phyloP scores from a whole-genome alignment of 2,113 vertebrate genomes.

The Illadopsis cleaveri region DNA sequence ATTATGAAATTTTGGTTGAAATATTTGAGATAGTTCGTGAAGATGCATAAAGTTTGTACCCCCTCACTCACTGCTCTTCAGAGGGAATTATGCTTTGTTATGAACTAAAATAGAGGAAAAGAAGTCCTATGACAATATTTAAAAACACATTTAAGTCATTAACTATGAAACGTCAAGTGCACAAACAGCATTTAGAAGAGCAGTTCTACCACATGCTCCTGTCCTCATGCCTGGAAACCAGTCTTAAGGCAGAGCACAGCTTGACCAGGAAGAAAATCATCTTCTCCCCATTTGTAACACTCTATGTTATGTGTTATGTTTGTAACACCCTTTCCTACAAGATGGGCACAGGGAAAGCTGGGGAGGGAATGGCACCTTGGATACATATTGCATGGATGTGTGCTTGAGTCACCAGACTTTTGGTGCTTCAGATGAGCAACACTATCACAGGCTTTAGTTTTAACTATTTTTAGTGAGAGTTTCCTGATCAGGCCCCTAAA shows the following conservation, averaged over 20 bases:
- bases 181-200: background rate
- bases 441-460: background rate
- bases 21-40: background rate
- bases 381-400: fast-evolving
- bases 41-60: background rate
- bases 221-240: background rate
- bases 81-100: background rate
- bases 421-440: background rate
- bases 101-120: background rate
- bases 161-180: background rate
- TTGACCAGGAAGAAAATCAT: background rate
- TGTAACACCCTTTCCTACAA: background rate
- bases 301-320: too few relatives aligned
- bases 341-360: background rate
- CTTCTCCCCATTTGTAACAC: background rate
- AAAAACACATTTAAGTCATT: background rate
- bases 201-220: fast-evolving
- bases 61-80: background rate
- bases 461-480: background rate
- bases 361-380: background rate
- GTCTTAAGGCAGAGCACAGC: background rate
- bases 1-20: background rate
- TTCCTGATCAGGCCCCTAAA: background rate
- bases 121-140: background rate
- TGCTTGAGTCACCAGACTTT: background rate